These are phyloP conservation scores for Sebastes minor DNA, from an alignment of 2,797 vertebrate species.

Conservation along the genomic window DNA sequence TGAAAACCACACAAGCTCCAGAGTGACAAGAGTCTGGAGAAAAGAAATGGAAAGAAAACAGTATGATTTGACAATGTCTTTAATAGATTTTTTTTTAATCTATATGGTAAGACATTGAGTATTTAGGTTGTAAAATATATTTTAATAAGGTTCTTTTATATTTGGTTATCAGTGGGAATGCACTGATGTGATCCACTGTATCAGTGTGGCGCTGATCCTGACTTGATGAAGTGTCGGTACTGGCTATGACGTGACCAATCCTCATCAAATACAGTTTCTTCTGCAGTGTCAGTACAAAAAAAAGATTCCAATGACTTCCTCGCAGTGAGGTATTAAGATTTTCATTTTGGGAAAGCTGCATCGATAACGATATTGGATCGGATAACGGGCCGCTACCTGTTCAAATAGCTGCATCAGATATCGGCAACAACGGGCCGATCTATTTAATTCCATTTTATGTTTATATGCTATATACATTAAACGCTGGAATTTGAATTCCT, in stretches of 20 bases:
- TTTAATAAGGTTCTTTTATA: background rate
- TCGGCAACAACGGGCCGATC: too few relatives aligned
- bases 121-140: background rate
- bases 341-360: background rate
- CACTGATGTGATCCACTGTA: background rate
- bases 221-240: background rate
- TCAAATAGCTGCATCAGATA: too few relatives aligned
- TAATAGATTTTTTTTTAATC: background rate
- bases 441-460: too few relatives aligned
- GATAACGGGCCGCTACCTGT: too few relatives aligned
- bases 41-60: background rate
- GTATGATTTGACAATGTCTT: too few relatives aligned
- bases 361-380: too few relatives aligned
- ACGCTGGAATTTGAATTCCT: too few relatives aligned
- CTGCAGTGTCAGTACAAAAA: background rate
- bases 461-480: too few relatives aligned
- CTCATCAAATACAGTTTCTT: background rate
- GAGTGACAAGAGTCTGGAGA: conserved; percentile 53
- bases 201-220: background rate
- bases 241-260: background rate
- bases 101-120: background rate
- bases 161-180: background rate
- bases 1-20: conserved; percentile 56
- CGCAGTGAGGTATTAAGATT: background rate
- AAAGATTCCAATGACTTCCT: background rate